phyloP scores from a whole-genome alignment of 2,888 invertebrate genomes.

The Idaea aversata region DNA sequence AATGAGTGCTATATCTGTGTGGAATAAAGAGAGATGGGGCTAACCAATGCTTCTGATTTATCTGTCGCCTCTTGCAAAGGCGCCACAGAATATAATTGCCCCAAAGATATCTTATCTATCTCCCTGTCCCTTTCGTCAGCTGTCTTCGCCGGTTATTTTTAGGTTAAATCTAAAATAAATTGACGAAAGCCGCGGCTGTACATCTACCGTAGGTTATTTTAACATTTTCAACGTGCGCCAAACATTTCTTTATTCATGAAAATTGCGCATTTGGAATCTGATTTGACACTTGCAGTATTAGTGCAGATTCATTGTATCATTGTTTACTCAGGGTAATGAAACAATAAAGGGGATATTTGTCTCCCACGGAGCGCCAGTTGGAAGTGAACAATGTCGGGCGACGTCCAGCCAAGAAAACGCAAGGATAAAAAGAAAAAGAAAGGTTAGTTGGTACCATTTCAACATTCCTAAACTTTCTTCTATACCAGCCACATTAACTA shows the following conservation, averaged over 20 bases:
- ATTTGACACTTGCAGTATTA: constrained; percentile 41
- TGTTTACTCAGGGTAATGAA: constrained; percentile 78
- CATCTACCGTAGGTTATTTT: constrained; percentile 74
- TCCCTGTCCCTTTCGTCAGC: constrained; percentile 63
- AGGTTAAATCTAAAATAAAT: constrained; percentile 80
- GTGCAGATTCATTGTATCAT: constrained; percentile 55
- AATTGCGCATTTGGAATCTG: constrained; percentile 70
- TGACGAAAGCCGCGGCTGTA: constrained; percentile 65
- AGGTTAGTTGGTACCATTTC: constrained; percentile 75
- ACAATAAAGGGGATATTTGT: constrained; percentile 65
- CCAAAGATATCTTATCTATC: constrained; percentile 22
- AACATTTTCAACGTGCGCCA: constrained; percentile 66
- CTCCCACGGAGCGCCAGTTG: constrained; percentile 67
- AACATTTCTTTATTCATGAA: constrained; percentile 56
- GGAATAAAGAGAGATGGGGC: too few relatives aligned
- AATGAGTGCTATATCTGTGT: not conserved
- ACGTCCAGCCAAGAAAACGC: constrained; percentile 92
- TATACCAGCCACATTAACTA: not conserved
- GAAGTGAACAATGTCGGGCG: constrained; percentile 87
- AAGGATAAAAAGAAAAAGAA: constrained; percentile 91
- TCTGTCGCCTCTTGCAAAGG: not conserved
- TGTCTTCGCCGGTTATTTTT: constrained; percentile 78
- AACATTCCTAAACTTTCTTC: constrained; percentile 14
- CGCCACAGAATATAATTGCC: not conserved
- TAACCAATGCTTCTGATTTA: not conserved